phyloP scores from a whole-genome alignment of 2,888 invertebrate species.

The Perizoma affinitatum region DNA sequence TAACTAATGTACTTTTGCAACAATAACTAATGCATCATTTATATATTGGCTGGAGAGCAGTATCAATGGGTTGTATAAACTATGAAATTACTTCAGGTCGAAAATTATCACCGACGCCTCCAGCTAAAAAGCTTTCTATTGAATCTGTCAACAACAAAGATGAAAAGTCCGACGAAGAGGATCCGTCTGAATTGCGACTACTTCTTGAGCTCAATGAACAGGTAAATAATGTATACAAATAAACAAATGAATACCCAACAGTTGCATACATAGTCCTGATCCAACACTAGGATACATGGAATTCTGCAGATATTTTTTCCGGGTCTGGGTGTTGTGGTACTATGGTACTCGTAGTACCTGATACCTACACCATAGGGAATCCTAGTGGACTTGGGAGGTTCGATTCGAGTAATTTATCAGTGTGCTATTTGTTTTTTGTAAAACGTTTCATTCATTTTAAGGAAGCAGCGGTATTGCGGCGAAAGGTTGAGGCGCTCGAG shows the following conservation, averaged over 20 bases:
- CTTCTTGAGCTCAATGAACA: slow-evolving; percentile 95
- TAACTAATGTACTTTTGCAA: slow-evolving; percentile 36
- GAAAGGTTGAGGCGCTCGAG: slow-evolving; percentile 93
- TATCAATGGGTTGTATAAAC: slow-evolving; percentile 7
- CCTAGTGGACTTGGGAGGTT: too few relatives aligned
- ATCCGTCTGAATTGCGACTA: slow-evolving; percentile 92
- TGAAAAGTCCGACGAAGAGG: slow-evolving; percentile 91
- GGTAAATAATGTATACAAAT: slow-evolving; percentile 59
- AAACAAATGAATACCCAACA: background rate
- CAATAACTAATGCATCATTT: slow-evolving; percentile 31
- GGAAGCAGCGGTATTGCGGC: slow-evolving; percentile 92
- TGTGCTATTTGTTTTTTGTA: too few relatives aligned
- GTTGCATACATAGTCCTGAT: too few relatives aligned
- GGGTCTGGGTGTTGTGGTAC: too few relatives aligned
- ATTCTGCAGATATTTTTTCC: too few relatives aligned
- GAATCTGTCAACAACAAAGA: slow-evolving; percentile 88
- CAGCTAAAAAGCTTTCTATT: slow-evolving; percentile 85
- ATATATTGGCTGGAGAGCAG: slow-evolving; percentile 2
- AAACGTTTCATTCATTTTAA: slow-evolving; percentile 49
- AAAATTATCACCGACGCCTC: slow-evolving; percentile 87
- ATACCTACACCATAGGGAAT: too few relatives aligned
- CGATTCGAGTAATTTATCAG: too few relatives aligned
- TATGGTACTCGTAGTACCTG: too few relatives aligned
- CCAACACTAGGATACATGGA: too few relatives aligned
- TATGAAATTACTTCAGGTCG: slow-evolving; percentile 80